Conservation (phyloP, 2,888 invertebrate genomes). For the Orchestes rusci region DNA sequence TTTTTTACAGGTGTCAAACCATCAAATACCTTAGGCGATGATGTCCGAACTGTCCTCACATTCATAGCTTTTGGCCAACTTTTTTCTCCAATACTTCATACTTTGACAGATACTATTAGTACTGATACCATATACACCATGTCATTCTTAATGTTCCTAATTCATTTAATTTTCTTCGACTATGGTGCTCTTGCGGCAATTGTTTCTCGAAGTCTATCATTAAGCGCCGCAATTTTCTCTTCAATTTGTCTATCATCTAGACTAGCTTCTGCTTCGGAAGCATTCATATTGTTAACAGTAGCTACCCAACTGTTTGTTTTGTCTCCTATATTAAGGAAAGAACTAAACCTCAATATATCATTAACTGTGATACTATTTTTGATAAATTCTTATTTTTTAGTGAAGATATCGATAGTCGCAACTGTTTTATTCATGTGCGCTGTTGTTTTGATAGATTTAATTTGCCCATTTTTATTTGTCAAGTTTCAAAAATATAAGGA, state of each 20-base stretch:
- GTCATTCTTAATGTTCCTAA: conserved; percentile 77
- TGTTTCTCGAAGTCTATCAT: conserved; percentile 83
- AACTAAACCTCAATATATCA: conserved; percentile 49
- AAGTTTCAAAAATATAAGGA: conserved; percentile 72
- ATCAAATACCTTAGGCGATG: conserved; percentile 44
- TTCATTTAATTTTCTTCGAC: conserved; percentile 88
- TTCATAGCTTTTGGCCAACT: conserved; percentile 83
- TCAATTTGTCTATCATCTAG: conserved; percentile 93
- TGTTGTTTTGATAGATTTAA: conserved; percentile 58
- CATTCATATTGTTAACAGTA: conserved; percentile 83
- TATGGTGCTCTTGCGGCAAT: conserved; percentile 84
- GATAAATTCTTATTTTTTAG: conserved; percentile 49
- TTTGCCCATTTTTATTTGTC: conserved; percentile 71
- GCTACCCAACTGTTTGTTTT: conserved; percentile 85
- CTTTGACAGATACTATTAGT: conserved; percentile 91
- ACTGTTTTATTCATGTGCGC: conserved; percentile 55
- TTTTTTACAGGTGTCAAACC: conserved; percentile 9
- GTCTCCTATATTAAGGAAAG: conserved; percentile 70
- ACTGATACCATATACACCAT: conserved; percentile 96
- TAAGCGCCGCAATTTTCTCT: conserved; percentile 92
- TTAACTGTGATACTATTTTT: conserved; percentile 49
- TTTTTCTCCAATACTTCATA: conserved; percentile 86
- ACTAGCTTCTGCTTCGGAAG: conserved; percentile 75
- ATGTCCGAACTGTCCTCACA: conserved; percentile 70
- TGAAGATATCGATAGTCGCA: conserved; percentile 51